Percentiles rank a stretch among this genome's conserved stretches.
phyloP scores from a whole-genome alignment of 2,113 vertebrate genomes.

The Xerus inauris region DNA sequence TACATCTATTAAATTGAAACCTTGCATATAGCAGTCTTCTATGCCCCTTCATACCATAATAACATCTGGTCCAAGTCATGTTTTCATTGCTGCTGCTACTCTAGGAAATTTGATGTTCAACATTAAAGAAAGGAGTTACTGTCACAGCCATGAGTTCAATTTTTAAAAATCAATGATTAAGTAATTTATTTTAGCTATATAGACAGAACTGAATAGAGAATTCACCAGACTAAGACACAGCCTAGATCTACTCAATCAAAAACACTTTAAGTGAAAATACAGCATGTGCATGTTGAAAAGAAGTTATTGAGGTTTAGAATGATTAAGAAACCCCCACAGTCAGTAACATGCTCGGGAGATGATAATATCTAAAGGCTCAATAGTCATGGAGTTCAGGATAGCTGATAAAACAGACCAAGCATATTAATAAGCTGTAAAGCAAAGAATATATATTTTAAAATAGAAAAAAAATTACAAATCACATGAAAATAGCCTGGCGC shows the following conservation, averaged over 20 bases:
- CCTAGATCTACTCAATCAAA: not conserved
- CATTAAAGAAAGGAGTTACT: not conserved
- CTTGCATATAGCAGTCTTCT: not conserved
- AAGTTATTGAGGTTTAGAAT: slow-evolving; percentile 5
- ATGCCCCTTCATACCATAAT: not conserved
- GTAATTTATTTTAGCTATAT: not conserved
- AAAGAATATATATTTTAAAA: not conserved
- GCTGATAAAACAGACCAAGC: not conserved
- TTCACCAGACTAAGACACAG: not conserved
- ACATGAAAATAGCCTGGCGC: too few relatives aligned
- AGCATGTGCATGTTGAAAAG: not conserved
- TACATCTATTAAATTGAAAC: not conserved
- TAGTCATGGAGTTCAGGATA: not conserved
- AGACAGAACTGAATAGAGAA: not conserved
- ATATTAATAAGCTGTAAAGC: not conserved
- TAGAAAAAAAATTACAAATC: not conserved
- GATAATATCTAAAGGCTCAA: not conserved
- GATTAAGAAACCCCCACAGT: not conserved
- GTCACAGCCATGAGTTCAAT: not conserved
- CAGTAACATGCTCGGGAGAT: not conserved
- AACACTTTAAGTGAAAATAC: not conserved
- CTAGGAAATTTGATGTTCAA: not conserved
- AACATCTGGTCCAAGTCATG: not conserved
- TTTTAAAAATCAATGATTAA: not conserved
- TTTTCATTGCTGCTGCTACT: not conserved